phyloP scores from a whole-genome alignment of 2,888 invertebrate species.

The Troides helena region DNA sequence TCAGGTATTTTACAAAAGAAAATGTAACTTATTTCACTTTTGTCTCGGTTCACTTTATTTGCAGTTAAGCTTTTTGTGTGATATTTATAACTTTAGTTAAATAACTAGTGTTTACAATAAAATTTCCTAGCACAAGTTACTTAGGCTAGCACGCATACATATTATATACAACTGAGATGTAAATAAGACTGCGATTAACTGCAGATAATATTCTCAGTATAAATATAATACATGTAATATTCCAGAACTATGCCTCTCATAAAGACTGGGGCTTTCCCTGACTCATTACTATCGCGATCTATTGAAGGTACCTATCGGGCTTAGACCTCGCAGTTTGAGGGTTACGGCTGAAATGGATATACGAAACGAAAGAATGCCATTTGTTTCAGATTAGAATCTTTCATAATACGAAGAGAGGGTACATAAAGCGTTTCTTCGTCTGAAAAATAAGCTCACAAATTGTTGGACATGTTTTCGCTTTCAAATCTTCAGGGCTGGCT shows the following conservation, averaged over 20 bases:
- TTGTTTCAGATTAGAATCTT: slow-evolving; percentile 3
- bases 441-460: slow-evolving; percentile 2
- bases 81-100: too few species aligned
- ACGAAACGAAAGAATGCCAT: background rate
- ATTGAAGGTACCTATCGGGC: slow-evolving; percentile 1
- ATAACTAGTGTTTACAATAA: too few species aligned
- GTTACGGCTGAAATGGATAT: slow-evolving; percentile 6
- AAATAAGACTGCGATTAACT: background rate
- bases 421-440: slow-evolving; percentile 7
- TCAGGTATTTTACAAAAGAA: too few species aligned
- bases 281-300: background rate
- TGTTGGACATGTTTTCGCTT: slow-evolving; percentile 10
- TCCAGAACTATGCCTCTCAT: background rate
- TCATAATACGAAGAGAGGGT: background rate
- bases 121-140: too few species aligned
- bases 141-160: too few species aligned
- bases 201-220: background rate
- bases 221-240: background rate
- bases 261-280: background rate
- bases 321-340: slow-evolving; percentile 6
- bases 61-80: too few species aligned
- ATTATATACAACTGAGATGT: background rate
- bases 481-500: slow-evolving; percentile 1
- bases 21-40: too few species aligned
- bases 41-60: too few species aligned